A percentile compares a stretch with the other conserved stretches of the same genome.
phyloP scores from a whole-genome alignment of 2,888 invertebrate species.

The Leptopilina syphax region DNA sequence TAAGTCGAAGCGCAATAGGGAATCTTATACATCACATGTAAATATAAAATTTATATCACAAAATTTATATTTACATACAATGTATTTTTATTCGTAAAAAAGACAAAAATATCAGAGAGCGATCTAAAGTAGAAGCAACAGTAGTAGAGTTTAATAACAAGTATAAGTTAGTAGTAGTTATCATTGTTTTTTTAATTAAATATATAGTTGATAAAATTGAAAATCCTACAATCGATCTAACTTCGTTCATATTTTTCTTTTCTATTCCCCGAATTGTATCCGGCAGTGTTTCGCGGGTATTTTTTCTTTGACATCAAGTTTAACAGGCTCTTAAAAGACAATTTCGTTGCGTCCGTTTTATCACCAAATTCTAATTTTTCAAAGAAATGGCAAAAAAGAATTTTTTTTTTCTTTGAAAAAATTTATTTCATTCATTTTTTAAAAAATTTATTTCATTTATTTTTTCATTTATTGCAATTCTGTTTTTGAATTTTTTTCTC shows the following conservation, averaged over 20 bases:
- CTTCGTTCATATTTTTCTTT: conserved; percentile 3
- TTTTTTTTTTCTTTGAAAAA: neutral
- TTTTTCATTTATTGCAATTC: neutral
- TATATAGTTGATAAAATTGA: conserved; percentile 56
- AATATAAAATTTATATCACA: no score
- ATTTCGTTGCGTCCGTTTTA: conserved; percentile 24
- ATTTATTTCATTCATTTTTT: neutral
- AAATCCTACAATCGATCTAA: conserved; percentile 32
- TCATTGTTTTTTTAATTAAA: conserved; percentile 45
- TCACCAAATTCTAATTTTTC: neutral
- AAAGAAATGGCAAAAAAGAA: conserved; percentile 29
- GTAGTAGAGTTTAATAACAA: conserved; percentile 51
- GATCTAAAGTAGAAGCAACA: conserved; percentile 42
- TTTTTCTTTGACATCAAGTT: neutral
- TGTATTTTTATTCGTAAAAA: neutral
- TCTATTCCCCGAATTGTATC: neutral
- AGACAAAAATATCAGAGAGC: neutral
- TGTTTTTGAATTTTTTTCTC: neutral
- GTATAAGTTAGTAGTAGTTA: conserved; percentile 50
- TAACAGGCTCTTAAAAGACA: neutral
- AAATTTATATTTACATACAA: no score
- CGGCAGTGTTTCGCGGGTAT: conserved; percentile 11
- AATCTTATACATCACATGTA: neutral
- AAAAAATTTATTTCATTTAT: neutral
- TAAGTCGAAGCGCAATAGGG: conserved; percentile 31